Evolutionary conservation across 2,797 vertebrate genomes (phyloP).

Genomic region (Enteromius treurensis): DNA sequence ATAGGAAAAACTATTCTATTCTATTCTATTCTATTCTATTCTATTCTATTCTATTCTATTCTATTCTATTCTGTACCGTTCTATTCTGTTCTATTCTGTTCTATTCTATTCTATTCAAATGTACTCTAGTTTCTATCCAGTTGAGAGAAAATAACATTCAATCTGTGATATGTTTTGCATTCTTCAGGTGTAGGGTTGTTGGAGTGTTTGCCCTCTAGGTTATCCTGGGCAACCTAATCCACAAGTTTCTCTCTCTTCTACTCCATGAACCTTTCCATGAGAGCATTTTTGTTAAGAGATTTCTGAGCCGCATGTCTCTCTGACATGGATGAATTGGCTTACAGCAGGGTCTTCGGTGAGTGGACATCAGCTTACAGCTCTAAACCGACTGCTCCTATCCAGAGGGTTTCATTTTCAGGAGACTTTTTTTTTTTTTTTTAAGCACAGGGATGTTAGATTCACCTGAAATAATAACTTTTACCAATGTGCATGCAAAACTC

Average conservation of each 20-base stretch:
- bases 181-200: slow-evolving; percentile 24
- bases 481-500: background rate
- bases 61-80: too few species aligned
- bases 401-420: slow-evolving; percentile 2
- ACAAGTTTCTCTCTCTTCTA: slow-evolving; percentile 28
- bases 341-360: slow-evolving; percentile 6
- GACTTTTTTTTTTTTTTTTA: background rate
- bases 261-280: background rate
- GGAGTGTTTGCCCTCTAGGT: slow-evolving; percentile 24
- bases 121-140: background rate
- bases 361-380: background rate
- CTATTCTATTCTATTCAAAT: background rate
- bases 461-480: background rate
- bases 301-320: background rate
- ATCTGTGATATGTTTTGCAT: background rate
- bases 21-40: too few species aligned
- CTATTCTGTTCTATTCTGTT: too few species aligned
- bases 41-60: background rate
- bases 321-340: slow-evolving; percentile 17
- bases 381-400: background rate
- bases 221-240: slow-evolving; percentile 30
- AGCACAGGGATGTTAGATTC: background rate
- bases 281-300: slow-evolving; percentile 24
- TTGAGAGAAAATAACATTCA: background rate
- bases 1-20: too few species aligned